A percentile compares a stretch with the other conserved stretches of the same genome.
phyloP scores from a whole-genome alignment of 2,797 vertebrate species.

The Myripristis jacobus region DNA sequence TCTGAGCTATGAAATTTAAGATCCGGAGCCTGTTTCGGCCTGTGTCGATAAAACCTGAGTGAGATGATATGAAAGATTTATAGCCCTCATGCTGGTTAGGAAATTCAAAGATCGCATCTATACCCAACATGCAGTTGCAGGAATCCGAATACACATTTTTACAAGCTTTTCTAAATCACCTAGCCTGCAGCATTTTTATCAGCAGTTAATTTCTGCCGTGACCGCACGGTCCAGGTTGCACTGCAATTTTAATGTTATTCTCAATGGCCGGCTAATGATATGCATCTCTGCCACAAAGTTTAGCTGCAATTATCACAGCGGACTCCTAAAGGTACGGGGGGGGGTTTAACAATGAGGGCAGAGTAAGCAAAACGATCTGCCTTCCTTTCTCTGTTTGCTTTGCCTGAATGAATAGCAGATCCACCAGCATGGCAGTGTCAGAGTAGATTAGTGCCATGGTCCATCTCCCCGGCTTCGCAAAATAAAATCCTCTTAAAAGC shows the following conservation, averaged over 20 bases:
- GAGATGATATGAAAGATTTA: slow-evolving; percentile 73
- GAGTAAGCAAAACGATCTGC: slow-evolving; percentile 60
- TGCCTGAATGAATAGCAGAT: slow-evolving; percentile 75
- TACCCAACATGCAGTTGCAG: slow-evolving; percentile 65
- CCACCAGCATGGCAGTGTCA: slow-evolving; percentile 78
- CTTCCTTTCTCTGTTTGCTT: slow-evolving; percentile 70
- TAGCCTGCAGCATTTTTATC: slow-evolving; percentile 56
- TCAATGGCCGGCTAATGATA: slow-evolving; percentile 30
- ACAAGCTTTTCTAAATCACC: slow-evolving; percentile 54
- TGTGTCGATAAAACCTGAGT: slow-evolving; percentile 50
- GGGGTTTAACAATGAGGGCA: slow-evolving; percentile 59
- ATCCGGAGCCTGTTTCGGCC: slow-evolving; percentile 75
- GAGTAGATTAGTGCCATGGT: slow-evolving; percentile 80
- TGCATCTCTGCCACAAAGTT: slow-evolving; percentile 44
- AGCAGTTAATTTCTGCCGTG: slow-evolving; percentile 51
- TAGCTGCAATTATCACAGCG: slow-evolving; percentile 28
- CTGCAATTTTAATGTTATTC: slow-evolving; percentile 26
- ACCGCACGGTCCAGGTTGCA: slow-evolving; percentile 16
- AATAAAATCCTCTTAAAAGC: slow-evolving; percentile 81
- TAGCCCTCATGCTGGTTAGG: slow-evolving; percentile 76
- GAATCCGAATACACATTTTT: slow-evolving; percentile 67
- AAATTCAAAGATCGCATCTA: slow-evolving; percentile 72
- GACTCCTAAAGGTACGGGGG: slow-evolving; percentile 54
- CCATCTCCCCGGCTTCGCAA: slow-evolving; percentile 74
- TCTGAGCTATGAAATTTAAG: slow-evolving; percentile 65